These are phyloP conservation scores for Ostrea denselamellosa DNA, from an alignment of 1,140 invertebrate species.

Conservation along the genomic window DNA sequence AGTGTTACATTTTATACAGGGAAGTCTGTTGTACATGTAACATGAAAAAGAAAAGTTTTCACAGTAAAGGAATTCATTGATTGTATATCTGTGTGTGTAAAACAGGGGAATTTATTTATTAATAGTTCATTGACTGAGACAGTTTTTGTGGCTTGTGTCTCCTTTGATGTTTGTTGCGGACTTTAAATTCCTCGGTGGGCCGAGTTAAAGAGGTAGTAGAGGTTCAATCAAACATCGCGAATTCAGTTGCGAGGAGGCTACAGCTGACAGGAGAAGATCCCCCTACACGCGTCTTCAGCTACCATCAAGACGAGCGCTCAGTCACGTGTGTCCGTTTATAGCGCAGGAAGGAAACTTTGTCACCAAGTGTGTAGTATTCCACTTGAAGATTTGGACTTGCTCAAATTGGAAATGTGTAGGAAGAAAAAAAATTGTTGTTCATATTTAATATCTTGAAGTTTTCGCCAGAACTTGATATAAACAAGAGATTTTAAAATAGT, in stretches of 20 bases:
- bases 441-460: neutral
- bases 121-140: constrained; percentile 21
- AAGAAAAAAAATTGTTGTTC: neutral
- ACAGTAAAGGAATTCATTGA: neutral
- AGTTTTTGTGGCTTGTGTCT: neutral
- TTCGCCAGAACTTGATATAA: neutral
- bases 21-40: neutral
- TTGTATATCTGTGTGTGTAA: neutral
- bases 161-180: neutral
- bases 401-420: neutral
- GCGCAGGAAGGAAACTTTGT: constrained; percentile 18
- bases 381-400: neutral
- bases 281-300: constrained; percentile 17
- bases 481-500: neutral
- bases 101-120: neutral
- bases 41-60: neutral
- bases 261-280: neutral
- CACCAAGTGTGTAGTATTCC: neutral
- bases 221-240: neutral
- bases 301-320: neutral
- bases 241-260: neutral
- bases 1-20: neutral
- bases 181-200: constrained; percentile 17
- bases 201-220: constrained; percentile 19
- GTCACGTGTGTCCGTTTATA: neutral